Evolutionary conservation across 2,113 vertebrate species (phyloP).

Genomic region (Epinephelus cyanopodus): DNA sequence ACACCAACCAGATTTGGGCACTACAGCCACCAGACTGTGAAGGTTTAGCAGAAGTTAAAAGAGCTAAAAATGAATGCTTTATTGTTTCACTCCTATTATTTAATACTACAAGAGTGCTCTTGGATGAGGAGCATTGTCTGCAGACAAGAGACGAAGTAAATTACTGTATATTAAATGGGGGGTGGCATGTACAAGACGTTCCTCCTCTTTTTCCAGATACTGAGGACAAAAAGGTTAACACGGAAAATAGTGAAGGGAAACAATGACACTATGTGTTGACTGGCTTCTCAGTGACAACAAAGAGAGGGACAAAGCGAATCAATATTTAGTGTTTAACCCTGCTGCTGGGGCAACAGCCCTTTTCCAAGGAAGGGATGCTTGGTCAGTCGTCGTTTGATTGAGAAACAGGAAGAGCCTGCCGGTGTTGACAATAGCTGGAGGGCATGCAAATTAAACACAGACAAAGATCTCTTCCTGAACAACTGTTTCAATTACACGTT

Average conservation of each 20-base stretch:
- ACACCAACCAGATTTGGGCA: slow-evolving; percentile 19
- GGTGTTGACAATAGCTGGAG: slow-evolving; percentile 27
- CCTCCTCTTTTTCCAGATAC: neutral
- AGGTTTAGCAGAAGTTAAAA: slow-evolving; percentile 1
- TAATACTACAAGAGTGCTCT: neutral
- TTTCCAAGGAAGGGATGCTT: neutral
- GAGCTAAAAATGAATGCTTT: neutral
- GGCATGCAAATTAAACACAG: neutral
- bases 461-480: slow-evolving; percentile 13
- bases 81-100: slow-evolving; percentile 4
- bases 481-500: slow-evolving; percentile 1
- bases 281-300: slow-evolving; percentile 2
- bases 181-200: neutral
- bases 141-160: neutral
- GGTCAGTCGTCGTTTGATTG: neutral
- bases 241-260: neutral
- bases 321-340: slow-evolving; percentile 21
- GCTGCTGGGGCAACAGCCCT: slow-evolving; percentile 4
- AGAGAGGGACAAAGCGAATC: neutral
- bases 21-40: neutral
- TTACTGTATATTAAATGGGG: neutral
- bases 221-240: slow-evolving; percentile 6
- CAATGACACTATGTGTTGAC: slow-evolving; percentile 7
- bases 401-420: neutral
- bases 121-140: neutral